Evolutionary conservation across 2,888 invertebrate genomes (phyloP).

Genomic region (Osmoderma eremita): DNA sequence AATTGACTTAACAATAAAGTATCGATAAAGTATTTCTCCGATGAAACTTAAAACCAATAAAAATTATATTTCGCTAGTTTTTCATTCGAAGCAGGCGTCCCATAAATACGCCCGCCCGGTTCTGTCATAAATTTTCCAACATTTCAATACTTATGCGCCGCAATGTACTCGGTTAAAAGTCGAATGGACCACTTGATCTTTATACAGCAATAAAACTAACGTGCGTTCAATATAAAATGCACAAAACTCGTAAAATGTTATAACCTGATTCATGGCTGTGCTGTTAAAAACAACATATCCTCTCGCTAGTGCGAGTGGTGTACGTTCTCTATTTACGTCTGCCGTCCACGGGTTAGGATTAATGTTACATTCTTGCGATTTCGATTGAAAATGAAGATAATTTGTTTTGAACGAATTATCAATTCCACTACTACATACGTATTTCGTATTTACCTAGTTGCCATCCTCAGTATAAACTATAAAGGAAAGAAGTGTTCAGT

Average conservation of each 20-base stretch:
- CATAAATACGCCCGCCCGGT: constrained; percentile 24
- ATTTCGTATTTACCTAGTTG: no score
- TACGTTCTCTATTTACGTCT: no score
- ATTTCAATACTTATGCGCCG: constrained; percentile 30
- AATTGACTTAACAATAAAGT: no score
- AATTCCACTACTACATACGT: no score
- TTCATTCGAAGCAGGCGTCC: constrained; percentile 13
- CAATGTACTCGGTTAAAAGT: constrained; percentile 16
- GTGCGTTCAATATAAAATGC: constrained; percentile 42
- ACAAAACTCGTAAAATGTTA: constrained; percentile 46
- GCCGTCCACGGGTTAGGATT: no score
- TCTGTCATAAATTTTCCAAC: constrained; percentile 23
- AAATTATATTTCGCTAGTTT: constrained; percentile 29
- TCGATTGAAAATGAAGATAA: no score
- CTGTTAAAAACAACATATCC: constrained; percentile 36
- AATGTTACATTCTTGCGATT: no score
- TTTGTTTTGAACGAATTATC: no score
- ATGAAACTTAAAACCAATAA: constrained; percentile 26
- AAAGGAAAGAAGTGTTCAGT: no score
- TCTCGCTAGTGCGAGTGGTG: neutral
- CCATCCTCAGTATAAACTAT: no score
- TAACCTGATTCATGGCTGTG: constrained; percentile 45
- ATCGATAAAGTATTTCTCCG: no score
- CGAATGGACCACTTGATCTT: constrained; percentile 35
- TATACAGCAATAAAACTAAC: constrained; percentile 41